Conservation (phyloP, 2,797 vertebrate species). For the Mycteria americana region DNA sequence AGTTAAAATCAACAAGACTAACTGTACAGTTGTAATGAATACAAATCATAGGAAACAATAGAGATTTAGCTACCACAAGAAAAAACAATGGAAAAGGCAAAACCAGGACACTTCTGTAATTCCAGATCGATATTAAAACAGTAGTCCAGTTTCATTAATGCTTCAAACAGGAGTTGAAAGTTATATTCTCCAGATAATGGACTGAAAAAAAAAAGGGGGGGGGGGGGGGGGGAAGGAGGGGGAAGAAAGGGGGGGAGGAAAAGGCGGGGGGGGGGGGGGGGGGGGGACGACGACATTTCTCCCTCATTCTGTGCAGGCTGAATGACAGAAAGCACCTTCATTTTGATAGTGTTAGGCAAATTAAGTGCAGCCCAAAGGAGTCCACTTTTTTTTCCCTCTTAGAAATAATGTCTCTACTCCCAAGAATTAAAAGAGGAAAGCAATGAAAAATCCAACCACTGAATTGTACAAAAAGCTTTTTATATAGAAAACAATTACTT, state of each 20-base stretch:
- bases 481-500: conserved; percentile 73
- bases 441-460: background rate
- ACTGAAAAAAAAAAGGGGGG: background rate
- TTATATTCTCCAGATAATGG: background rate
- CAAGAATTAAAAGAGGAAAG: background rate
- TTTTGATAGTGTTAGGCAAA: background rate
- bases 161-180: background rate
- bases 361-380: background rate
- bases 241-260: too few species aligned
- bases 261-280: too few species aligned
- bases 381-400: background rate
- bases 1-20: background rate
- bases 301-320: background rate
- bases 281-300: too few species aligned
- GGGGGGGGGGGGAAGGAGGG: too few species aligned
- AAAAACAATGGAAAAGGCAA: background rate
- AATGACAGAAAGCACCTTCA: background rate
- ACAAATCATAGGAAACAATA: background rate
- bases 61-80: background rate
- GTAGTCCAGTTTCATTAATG: background rate
- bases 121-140: background rate
- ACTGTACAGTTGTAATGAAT: background rate
- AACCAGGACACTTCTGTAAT: background rate
- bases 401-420: background rate
- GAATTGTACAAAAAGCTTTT: background rate